Evolutionary conservation across 2,888 invertebrate species (phyloP).

Genomic region (Drosophila mimica): DNA sequence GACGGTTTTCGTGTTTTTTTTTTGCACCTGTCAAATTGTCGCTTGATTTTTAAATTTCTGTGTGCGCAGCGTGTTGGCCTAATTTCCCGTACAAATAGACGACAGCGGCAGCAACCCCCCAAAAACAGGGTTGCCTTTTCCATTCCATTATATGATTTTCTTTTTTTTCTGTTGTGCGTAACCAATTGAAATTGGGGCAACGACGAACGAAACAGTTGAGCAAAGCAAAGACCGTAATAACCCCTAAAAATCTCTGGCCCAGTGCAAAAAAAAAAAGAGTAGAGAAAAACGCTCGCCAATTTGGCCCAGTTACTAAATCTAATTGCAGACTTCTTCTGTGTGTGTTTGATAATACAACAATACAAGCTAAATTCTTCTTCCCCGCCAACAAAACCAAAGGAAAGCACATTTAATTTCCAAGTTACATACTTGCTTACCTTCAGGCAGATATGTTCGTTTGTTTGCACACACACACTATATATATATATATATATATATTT

Average conservation of each 20-base stretch:
- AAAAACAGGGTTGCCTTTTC: constrained; percentile 61
- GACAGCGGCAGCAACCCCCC: constrained; percentile 46
- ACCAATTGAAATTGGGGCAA: constrained; percentile 80
- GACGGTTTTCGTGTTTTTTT: constrained; percentile 9
- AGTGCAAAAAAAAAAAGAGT: constrained; percentile 16
- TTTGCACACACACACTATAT: constrained; percentile 33
- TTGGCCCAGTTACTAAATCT: constrained; percentile 77
- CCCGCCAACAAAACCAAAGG: constrained; percentile 18
- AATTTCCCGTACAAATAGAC: constrained; percentile 51
- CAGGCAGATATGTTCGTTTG: constrained; percentile 34
- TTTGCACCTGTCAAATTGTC: constrained; percentile 69
- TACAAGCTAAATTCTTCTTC: constrained; percentile 12
- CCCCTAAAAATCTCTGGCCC: constrained; percentile 72
- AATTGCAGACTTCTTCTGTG: constrained; percentile 66
- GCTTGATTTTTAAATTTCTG: constrained; percentile 34
- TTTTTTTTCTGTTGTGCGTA: constrained; percentile 62
- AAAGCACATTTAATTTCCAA: constrained; percentile 47
- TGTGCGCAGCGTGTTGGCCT: constrained; percentile 65
- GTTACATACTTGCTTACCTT: constrained; percentile 46
- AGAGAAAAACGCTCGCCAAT: constrained; percentile 48
- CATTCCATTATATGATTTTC: neutral
- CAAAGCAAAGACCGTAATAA: constrained; percentile 78
- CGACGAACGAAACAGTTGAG: constrained; percentile 70
- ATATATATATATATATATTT: neutral
- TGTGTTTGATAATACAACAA: constrained; percentile 51